These are phyloP conservation scores for Tyria jacobaeae DNA, from an alignment of 2,888 invertebrate species.

Conservation along the genomic window DNA sequence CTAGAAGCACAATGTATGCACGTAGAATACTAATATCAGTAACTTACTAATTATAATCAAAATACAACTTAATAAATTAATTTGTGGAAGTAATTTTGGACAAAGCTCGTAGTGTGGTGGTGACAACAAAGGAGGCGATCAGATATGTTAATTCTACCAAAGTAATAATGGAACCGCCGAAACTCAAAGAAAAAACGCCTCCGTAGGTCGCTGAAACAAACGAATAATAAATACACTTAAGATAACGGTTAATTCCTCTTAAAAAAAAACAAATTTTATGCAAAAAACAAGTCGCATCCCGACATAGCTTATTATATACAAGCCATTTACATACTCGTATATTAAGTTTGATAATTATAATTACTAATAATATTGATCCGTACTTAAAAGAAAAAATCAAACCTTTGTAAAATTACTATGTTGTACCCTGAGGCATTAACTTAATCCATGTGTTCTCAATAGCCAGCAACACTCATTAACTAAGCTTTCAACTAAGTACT, in stretches of 20 bases:
- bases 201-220: slow-evolving; percentile 74
- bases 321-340: too few relatives aligned
- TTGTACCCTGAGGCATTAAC: too few relatives aligned
- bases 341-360: too few relatives aligned
- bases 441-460: too few relatives aligned
- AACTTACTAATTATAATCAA: background rate
- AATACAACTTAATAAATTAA: slow-evolving; percentile 19
- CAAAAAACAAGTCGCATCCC: background rate
- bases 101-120: slow-evolving; percentile 17
- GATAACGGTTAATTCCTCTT: background rate
- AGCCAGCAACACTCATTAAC: background rate
- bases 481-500: background rate
- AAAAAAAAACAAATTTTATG: background rate
- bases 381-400: too few relatives aligned
- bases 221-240: background rate
- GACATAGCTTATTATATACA: too few relatives aligned
- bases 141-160: slow-evolving; percentile 67
- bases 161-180: slow-evolving; percentile 74
- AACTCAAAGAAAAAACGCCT: slow-evolving; percentile 72
- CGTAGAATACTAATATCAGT: background rate
- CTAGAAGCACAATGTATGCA: too few relatives aligned
- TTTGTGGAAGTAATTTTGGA: slow-evolving; percentile 20
- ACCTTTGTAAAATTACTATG: too few relatives aligned
- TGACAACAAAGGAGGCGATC: slow-evolving; percentile 41
- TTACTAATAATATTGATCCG: too few relatives aligned